phyloP scores from a whole-genome alignment of 1,140 invertebrate genomes.

The Drosophila arizonae region DNA sequence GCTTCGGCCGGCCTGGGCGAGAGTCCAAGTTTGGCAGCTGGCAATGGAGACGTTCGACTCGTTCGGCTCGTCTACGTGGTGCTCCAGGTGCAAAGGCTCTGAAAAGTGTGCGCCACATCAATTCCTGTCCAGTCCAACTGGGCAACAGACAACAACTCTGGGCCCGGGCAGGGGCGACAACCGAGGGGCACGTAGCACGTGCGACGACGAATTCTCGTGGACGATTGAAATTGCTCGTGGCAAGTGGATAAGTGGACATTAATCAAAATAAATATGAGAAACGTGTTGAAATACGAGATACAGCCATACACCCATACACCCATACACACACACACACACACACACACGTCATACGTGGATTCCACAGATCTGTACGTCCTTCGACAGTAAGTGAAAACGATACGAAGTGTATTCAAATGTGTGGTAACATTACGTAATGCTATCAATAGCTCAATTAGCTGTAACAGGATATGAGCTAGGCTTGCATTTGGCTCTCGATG shows the following conservation, averaged over 20 bases:
- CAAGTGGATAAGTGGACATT: constrained; percentile 80
- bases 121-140: constrained; percentile 72
- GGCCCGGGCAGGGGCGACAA: neutral
- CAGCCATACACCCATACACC: constrained; percentile 24
- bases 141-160: constrained; percentile 63
- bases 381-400: constrained; percentile 19
- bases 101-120: constrained; percentile 73
- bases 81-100: constrained; percentile 72
- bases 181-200: constrained; percentile 33
- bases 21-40: neutral
- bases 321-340: constrained; percentile 34
- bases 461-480: neutral
- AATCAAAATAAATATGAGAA: constrained; percentile 81
- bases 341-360: neutral
- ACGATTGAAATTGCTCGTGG: constrained; percentile 78
- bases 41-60: constrained; percentile 12
- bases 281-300: constrained; percentile 74
- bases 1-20: neutral
- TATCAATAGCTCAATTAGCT: constrained; percentile 18
- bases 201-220: constrained; percentile 50
- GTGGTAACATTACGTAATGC: neutral
- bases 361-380: no score
- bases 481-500: no score
- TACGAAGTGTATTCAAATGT: constrained; percentile 29
- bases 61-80: constrained; percentile 39